A percentile compares a stretch with the other conserved stretches of the same genome.
Evolutionary conservation across 2,888 invertebrate genomes (phyloP).

Genomic region (Leptinotarsa tumamoca): DNA sequence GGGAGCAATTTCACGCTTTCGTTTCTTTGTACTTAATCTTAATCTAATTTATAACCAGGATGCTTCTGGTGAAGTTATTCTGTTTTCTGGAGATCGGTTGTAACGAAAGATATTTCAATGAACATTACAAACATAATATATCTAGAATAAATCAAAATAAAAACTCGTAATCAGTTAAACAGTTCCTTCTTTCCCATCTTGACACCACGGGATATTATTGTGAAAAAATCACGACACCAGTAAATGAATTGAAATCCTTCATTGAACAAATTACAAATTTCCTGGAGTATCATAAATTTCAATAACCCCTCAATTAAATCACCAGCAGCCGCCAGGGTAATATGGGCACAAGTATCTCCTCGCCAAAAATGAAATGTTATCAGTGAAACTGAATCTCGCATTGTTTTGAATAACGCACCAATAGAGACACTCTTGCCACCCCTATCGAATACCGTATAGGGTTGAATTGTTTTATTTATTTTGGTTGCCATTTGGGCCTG

Average conservation of each 20-base stretch:
- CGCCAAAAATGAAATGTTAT: constrained; percentile 31
- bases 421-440: constrained; percentile 41
- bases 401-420: constrained; percentile 43
- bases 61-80: too few relatives aligned
- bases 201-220: background rate
- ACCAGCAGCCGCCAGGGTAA: constrained; percentile 27
- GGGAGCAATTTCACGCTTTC: too few relatives aligned
- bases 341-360: constrained; percentile 32
- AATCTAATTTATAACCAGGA: too few relatives aligned
- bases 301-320: constrained; percentile 31
- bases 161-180: too few relatives aligned
- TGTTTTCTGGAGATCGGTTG: too few relatives aligned
- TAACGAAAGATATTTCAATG: too few relatives aligned
- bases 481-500: constrained; percentile 57
- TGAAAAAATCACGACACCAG: background rate
- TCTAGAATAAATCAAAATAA: too few relatives aligned
- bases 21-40: too few relatives aligned
- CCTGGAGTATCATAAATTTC: constrained; percentile 33
- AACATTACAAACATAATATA: too few relatives aligned
- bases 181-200: background rate
- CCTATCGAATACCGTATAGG: constrained; percentile 46
- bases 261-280: constrained; percentile 21
- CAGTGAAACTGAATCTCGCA: constrained; percentile 27
- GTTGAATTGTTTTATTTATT: constrained; percentile 61
- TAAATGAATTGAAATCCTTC: constrained; percentile 4